Conservation (phyloP, 2,888 invertebrate species). For the Dexiosoma caninum region DNA sequence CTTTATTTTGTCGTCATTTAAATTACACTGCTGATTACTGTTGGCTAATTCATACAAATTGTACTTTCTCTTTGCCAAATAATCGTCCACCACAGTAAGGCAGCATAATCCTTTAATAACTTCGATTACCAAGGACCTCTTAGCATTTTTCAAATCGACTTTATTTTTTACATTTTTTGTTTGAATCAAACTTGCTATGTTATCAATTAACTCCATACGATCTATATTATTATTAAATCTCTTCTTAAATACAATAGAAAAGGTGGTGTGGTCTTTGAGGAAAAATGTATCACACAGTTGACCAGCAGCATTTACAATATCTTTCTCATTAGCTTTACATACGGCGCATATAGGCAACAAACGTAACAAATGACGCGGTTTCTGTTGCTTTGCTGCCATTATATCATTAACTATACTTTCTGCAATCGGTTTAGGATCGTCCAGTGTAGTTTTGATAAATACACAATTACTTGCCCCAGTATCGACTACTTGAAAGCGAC, state of each 20-base stretch:
- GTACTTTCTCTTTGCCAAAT: constrained; percentile 88
- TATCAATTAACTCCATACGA: constrained; percentile 85
- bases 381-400: constrained; percentile 82
- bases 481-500: constrained; percentile 85
- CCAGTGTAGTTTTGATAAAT: constrained; percentile 89
- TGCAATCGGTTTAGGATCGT: constrained; percentile 86
- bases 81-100: constrained; percentile 88
- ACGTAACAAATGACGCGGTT: constrained; percentile 87
- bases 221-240: constrained; percentile 86
- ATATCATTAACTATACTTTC: constrained; percentile 86
- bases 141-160: constrained; percentile 87
- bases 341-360: constrained; percentile 89
- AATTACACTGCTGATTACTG: constrained; percentile 27
- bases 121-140: constrained; percentile 89
- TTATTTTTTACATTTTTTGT: constrained; percentile 85
- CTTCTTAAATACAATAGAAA: constrained; percentile 87
- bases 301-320: constrained; percentile 84
- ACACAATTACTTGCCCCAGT: constrained; percentile 91
- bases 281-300: constrained; percentile 86
- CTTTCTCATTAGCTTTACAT: constrained; percentile 88
- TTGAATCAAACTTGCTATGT: constrained; percentile 85
- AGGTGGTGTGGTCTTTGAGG: constrained; percentile 84
- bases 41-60: constrained; percentile 83
- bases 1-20: neutral
- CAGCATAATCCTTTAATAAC: constrained; percentile 89